Evolutionary conservation across 2,113 vertebrate genomes (phyloP).

Genomic region (Plectropomus leopardus): DNA sequence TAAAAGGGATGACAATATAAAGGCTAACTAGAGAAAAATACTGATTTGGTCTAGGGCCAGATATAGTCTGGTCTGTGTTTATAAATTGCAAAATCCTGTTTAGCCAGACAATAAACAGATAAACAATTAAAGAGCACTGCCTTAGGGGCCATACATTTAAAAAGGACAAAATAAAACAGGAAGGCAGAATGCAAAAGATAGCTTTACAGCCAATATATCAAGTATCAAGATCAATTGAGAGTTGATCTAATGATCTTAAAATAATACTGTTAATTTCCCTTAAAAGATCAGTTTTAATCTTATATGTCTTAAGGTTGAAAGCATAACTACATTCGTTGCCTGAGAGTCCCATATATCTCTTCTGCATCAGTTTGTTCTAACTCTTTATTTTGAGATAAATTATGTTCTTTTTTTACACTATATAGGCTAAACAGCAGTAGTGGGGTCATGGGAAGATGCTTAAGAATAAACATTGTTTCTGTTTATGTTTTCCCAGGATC

Average conservation of each 20-base stretch:
- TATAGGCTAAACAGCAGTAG: no score
- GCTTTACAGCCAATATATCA: no score
- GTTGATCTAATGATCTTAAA: no score
- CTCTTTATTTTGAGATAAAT: neutral
- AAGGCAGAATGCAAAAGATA: neutral
- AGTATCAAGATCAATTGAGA: neutral
- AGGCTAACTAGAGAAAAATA: no score
- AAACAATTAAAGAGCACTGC: neutral
- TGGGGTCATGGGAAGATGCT: neutral
- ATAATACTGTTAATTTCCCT: neutral
- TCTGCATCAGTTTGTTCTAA: neutral
- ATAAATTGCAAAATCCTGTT: neutral
- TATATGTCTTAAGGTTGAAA: neutral
- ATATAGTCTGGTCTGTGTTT: neutral
- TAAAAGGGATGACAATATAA: neutral
- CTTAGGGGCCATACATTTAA: no score
- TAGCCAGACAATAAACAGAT: neutral
- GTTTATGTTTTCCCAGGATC: slow-evolving; percentile 82
- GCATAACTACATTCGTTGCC: neutral
- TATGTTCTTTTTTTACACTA: no score
- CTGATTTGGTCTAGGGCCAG: no score
- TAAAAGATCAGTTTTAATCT: neutral
- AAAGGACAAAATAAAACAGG: no score
- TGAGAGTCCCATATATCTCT: neutral
- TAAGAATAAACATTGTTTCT: neutral